phyloP scores from a whole-genome alignment of 2,888 invertebrate species.

The Thymelicus lineola region DNA sequence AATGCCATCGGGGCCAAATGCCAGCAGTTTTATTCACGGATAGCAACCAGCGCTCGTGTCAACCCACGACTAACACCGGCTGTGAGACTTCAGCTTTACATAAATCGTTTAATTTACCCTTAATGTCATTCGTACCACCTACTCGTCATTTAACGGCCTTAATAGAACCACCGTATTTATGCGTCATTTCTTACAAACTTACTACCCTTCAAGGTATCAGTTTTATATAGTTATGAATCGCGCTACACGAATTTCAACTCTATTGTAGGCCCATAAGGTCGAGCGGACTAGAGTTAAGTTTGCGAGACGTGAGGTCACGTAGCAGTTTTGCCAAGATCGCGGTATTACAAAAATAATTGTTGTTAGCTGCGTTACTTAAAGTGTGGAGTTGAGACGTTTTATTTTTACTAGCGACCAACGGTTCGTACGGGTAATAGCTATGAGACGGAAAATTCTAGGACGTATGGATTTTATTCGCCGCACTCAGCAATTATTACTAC shows the following conservation, averaged over 20 bases:
- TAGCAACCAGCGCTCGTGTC: conserved; percentile 12
- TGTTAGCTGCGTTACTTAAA: conserved; percentile 21
- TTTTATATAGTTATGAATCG: conserved; percentile 25
- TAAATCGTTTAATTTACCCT: conserved; percentile 28
- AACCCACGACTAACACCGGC: conserved; percentile 5
- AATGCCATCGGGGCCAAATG: not conserved
- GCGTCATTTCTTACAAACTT: conserved; percentile 34
- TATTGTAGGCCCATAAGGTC: conserved; percentile 5
- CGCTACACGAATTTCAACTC: conserved; percentile 21
- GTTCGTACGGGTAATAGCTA: no score
- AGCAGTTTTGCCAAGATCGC: conserved; percentile 33
- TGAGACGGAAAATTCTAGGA: no score
- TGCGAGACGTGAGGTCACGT: conserved; percentile 30
- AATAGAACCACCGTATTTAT: conserved; percentile 32
- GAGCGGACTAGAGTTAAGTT: conserved; percentile 9
- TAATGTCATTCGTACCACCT: conserved; percentile 28
- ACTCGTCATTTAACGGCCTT: conserved; percentile 26
- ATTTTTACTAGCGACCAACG: not conserved
- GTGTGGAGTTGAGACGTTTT: conserved; percentile 26
- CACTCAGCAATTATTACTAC: no score
- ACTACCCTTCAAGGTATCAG: conserved; percentile 31
- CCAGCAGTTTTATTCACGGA: not conserved
- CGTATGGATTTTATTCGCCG: no score
- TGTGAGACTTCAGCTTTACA: not conserved
- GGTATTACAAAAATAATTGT: conserved; percentile 38